Evolutionary conservation across 2,888 invertebrate species (phyloP), one percentile per base, ranked within the genome.

Genomic region (Polyommatus iphigenia): DNA sequence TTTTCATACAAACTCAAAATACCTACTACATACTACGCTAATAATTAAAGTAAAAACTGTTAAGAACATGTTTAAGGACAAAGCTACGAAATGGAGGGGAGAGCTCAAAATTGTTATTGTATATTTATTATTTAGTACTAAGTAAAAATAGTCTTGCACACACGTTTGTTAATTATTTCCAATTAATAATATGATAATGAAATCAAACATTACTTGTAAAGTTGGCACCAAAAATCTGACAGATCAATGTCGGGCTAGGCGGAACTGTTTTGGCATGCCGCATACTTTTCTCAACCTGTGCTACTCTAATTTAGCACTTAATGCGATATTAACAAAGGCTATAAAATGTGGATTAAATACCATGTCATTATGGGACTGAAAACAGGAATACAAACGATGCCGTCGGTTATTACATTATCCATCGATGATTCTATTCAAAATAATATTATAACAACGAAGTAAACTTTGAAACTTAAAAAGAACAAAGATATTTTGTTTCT

Each of bases 201-300:
- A 82, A 82, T 80, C 80, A 36, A 81, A 79, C 79, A 82, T 75
- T 80, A 81, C 79, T 80, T 78, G 79, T 75, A 80, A 54, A 77
- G 50, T 81, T 83, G 83, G 81, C 82, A 82, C 80, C 72, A 36
- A 76, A 78, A 29, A 76, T 79, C 62, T 83, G 87, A 88, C 88
- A 86, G 84, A 88, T 87, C 89, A 91, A 91, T 91, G 91, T 85
- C 89, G 86, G 81, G 80, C 81, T 81, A 88, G 81, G 85, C 90
- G 91, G 91, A 91, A 90, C 88, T 83, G 86, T 85, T 87, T 85
- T 83, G 83, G 82, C 83, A 82, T 83, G 78, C 82, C 80, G 81
- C 83, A 59, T 79, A 76, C 67, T 78, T 76, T 36, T 6, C 29
- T 46, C 71, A 20, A 50, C 2, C n/a, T 1, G 8, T 24, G 13